Conservation (phyloP, 2,113 vertebrate genomes). For the Sterrhoptilus dennistouni region DNA sequence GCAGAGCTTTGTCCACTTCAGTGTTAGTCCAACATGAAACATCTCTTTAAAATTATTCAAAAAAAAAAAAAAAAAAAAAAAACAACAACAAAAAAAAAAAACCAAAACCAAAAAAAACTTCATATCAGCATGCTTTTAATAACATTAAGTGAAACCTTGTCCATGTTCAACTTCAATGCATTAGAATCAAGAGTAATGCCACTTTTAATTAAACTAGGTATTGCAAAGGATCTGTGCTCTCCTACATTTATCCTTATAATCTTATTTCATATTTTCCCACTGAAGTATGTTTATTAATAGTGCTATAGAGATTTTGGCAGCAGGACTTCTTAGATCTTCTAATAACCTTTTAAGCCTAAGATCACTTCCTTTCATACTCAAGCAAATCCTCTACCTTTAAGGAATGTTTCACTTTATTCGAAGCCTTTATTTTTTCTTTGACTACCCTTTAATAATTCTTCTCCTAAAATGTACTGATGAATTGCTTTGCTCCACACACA, state of each 20-base stretch:
- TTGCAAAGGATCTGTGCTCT: background rate
- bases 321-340: constrained; percentile 13
- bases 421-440: constrained; percentile 36
- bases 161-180: background rate
- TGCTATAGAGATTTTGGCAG: background rate
- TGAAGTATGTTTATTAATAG: constrained; percentile 19
- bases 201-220: constrained; percentile 48
- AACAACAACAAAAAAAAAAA: too few species aligned
- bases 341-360: constrained; percentile 46
- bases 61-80: too few species aligned
- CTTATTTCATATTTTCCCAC: constrained; percentile 20
- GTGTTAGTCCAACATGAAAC: background rate
- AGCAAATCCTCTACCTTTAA: constrained; percentile 46
- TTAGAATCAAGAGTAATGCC: background rate
- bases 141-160: background rate
- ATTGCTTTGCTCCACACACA: background rate
- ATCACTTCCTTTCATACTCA: constrained; percentile 31
- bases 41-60: background rate
- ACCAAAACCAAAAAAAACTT: background rate
- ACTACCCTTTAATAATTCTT: background rate
- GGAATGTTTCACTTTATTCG: constrained; percentile 19
- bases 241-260: constrained; percentile 9
- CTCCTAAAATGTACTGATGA: background rate
- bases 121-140: constrained; percentile 2
- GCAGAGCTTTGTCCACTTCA: background rate